Base-by-base conservation (phyloP, 2,113 vertebrate species). In the Aspidoscelis tigris region DNA sequence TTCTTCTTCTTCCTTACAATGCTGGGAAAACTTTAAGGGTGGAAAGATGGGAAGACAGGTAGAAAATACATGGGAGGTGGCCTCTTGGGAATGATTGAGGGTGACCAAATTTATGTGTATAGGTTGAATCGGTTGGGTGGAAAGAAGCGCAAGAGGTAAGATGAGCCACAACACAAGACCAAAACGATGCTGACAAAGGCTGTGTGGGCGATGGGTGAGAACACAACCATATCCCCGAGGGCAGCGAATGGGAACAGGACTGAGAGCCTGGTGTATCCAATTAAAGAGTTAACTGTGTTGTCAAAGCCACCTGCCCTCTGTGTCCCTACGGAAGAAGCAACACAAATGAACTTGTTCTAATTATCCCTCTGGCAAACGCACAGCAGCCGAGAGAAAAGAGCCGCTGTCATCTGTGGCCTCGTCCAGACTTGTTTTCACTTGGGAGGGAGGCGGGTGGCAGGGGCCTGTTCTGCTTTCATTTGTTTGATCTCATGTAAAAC, bases 361-460 rank as follows among this genome's bases (percentile, higher is more conserved):
- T 86, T 78, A 82, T 75, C 81, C 70, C 86, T 68, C 81, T 61
- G 70, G 70, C 80, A 87, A 58, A 78, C 33, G 44, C 18, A 66
- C 44, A 55, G 55, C 76, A 44, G 69, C 39, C 24, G 26, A 79
- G 70, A 72, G 47, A 80, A 24, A 79, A 33, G 64, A 79, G 61
- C 26, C 5, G 2, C 18, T 66, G 80, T 72, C 53, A 78, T 78
- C 65, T 84, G 50, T 44, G 43, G 76, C 81, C 64, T 78, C 26
- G 1, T 78, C 70, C 70, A 69, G 76, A 66, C 47, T 73, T 33
- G 33, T 55, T 83, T 83, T 8, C 4, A 6, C 44, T 22, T 47
- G 43, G 76, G 76, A 79, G 58, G n/a, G 53, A 44, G 43, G 65
- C 22, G 47, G 24, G 26, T 55, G 50, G 69, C 50, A 44, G 61